Evolutionary conservation across 1,140 invertebrate species (phyloP), one percentile per base, ranked within the genome.

Genomic region (Monochamus saltuarius): DNA sequence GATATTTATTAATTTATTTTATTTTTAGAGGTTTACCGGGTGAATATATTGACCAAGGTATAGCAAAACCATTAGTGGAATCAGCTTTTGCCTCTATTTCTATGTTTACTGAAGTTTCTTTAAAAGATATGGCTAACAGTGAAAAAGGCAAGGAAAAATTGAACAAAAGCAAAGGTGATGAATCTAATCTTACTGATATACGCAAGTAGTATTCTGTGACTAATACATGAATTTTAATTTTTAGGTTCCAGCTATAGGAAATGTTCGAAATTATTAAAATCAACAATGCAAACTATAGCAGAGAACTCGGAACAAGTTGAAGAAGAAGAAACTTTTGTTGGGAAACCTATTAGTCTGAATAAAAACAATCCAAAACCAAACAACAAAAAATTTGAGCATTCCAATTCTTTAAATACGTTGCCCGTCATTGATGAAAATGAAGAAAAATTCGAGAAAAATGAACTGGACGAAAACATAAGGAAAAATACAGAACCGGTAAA

Each of bases 31-130:
- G 70, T 62, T 56, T 67, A 11, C 74, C 75, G 22, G 80, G 79
- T 42, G 74, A 77, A 54, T 74, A 77, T 65, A 64, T 81, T 13
- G 66, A 77, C 56, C 61, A 80, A 37, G 67, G 64, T 0, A 52
- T 74, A 16, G 56, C 67, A 60, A 72, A 71, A 54, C 19, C 72
- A 16, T 38, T 50, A 19, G 19, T 62, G 51, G 58, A 65, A 34
- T 13, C 39, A 13, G 4, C 22, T 13, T 75, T 77, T 57, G 75
- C 69, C 35, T 69, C 75, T 42, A 50, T 75, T 14, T 57, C 59
- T n/a, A 54, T 45, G 11, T 74, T 75, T 61, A 64, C 75, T 13
- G 46, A 74, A 58, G 61, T 63, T 22, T 71, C 68, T 45, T 59
- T 77, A 38, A 56, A 63, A 43, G 72, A 75, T 58, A 50, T 71